phyloP scores from a whole-genome alignment of 2,888 invertebrate species.

The Eudemis profundana region DNA sequence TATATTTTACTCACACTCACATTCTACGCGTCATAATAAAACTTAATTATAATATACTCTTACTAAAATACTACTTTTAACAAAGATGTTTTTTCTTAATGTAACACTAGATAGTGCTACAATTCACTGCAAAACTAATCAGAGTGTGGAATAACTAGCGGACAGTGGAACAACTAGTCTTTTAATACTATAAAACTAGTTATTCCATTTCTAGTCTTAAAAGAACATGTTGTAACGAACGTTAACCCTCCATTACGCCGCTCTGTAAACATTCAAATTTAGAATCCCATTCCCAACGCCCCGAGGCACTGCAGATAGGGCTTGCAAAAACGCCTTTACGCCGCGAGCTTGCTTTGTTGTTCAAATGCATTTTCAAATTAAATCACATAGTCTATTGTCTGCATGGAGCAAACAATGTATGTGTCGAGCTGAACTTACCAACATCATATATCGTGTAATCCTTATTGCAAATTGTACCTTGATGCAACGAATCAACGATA shows the following conservation, averaged over 20 bases:
- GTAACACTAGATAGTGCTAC: too few species aligned
- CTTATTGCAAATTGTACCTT: neutral
- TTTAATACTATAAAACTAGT: too few species aligned
- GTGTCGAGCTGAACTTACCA: neutral
- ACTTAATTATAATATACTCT: too few species aligned
- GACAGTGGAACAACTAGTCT: too few species aligned
- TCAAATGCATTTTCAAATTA: slow-evolving; percentile 30
- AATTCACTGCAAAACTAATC: too few species aligned
- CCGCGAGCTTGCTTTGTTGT: slow-evolving; percentile 17
- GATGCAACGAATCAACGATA: neutral
- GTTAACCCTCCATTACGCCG: neutral
- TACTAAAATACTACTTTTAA: too few species aligned
- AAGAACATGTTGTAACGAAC: neutral
- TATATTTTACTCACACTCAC: too few species aligned
- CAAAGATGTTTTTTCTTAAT: too few species aligned
- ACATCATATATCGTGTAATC: neutral
- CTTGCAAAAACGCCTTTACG: slow-evolving; percentile 11
- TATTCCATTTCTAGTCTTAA: neutral
- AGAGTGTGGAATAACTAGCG: too few species aligned
- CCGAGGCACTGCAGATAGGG: slow-evolving; percentile 15
- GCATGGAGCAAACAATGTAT: neutral
- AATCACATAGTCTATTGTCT: slow-evolving; percentile 16
- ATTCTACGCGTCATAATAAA: too few species aligned
- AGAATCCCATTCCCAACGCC: slow-evolving; percentile 17
- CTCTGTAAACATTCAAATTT: slow-evolving; percentile 30